Evolutionary conservation across 2,797 vertebrate species (phyloP).

Genomic region (Orestias chungarensis): DNA sequence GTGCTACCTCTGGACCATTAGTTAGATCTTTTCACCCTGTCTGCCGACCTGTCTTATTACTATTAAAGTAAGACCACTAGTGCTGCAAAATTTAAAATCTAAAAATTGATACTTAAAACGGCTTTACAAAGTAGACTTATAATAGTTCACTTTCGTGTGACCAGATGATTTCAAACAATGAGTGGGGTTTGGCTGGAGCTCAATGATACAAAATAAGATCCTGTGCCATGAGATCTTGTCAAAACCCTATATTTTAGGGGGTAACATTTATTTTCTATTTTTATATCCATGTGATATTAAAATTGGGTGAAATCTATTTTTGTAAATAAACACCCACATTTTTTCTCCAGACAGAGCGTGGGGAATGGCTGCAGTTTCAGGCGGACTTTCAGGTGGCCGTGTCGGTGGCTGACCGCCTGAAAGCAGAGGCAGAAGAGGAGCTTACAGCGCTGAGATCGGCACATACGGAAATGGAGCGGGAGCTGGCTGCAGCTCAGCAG

Average conservation of each 20-base stretch:
- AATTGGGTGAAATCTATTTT: not conserved
- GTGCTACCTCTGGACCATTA: no score
- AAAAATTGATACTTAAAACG: no score
- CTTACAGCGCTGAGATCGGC: conserved; percentile 54
- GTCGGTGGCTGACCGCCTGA: conserved; percentile 80
- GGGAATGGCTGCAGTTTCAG: conserved; percentile 85
- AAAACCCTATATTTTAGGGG: not conserved
- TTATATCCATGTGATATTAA: no score
- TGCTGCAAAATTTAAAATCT: no score
- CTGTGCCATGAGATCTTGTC: no score
- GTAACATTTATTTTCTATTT: no score
- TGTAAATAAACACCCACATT: not conserved
- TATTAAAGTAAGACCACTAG: no score
- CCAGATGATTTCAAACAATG: no score
- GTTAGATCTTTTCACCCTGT: no score
- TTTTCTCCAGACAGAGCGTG: conserved; percentile 72
- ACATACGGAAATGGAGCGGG: conserved; percentile 68
- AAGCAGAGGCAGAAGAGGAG: conserved; percentile 80
- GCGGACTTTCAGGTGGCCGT: conserved; percentile 85
- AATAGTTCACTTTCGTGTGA: no score
- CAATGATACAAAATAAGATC: not conserved
- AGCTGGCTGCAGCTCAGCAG: conserved; percentile 68
- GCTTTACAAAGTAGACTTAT: no score
- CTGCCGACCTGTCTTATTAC: no score
- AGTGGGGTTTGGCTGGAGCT: not conserved